These are phyloP conservation scores for Ibycter americanus DNA, from an alignment of 2,797 vertebrate genomes.

Conservation along the genomic window DNA sequence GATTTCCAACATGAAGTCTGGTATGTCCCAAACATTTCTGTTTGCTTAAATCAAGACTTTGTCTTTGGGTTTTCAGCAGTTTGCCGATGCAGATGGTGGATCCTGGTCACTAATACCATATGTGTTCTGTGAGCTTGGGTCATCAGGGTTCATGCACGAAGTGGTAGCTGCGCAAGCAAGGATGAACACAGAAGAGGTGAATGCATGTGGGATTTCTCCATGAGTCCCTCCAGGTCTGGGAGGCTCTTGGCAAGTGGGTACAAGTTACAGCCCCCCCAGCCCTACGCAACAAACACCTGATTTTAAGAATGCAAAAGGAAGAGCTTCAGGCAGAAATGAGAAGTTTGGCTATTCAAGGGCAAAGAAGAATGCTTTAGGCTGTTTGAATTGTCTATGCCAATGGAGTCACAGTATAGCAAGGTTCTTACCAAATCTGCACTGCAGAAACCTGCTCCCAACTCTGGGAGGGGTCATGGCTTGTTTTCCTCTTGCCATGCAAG, in stretches of 20 bases:
- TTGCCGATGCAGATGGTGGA: neutral
- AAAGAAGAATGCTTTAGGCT: neutral
- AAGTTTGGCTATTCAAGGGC: neutral
- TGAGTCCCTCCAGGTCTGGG: neutral
- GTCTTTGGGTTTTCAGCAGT: neutral
- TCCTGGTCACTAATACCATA: neutral
- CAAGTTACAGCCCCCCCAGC: neutral
- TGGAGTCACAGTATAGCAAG: neutral
- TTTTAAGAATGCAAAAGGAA: neutral
- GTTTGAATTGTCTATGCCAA: neutral
- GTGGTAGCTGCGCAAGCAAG: neutral
- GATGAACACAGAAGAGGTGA: neutral
- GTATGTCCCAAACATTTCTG: slow-evolving; percentile 45
- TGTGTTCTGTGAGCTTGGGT: neutral
- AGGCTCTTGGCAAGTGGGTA: neutral
- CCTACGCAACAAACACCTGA: neutral
- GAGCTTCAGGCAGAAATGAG: neutral
- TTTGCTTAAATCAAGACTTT: slow-evolving; percentile 35
- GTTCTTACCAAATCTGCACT: neutral
- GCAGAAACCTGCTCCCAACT: neutral
- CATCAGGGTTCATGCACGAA: neutral
- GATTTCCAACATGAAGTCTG: slow-evolving; percentile 52
- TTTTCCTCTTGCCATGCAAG: slow-evolving; percentile 26
- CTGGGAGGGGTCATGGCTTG: slow-evolving; percentile 37
- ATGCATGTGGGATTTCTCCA: neutral